Percentiles rank a stretch among this genome's conserved stretches.
These are phyloP conservation scores for Ispidina lecontei DNA, from an alignment of 2,797 vertebrate species.

Conservation along the genomic window DNA sequence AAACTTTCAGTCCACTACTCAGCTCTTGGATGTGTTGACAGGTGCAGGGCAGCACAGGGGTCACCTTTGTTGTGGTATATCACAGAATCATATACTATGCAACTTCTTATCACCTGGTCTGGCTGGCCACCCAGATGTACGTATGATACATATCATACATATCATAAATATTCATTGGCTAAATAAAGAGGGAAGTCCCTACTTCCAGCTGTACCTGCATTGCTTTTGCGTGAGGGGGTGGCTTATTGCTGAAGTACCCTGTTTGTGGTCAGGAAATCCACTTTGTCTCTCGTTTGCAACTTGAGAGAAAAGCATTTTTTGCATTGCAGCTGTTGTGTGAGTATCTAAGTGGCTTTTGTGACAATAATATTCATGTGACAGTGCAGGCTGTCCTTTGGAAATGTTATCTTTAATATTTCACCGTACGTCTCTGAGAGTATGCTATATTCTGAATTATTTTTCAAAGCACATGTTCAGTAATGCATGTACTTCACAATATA, in stretches of 20 bases:
- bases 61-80: not conserved
- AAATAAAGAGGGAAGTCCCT: not conserved
- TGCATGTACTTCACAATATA: not conserved
- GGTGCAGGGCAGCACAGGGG: not conserved
- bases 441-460: not conserved
- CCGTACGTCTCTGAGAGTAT: not conserved
- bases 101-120: not conserved
- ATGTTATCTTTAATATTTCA: not conserved
- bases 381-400: not conserved
- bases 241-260: not conserved
- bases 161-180: not conserved
- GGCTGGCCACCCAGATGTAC: too few species aligned
- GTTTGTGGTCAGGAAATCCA: not conserved
- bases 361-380: not conserved
- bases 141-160: too few species aligned
- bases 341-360: not conserved
- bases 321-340: not conserved
- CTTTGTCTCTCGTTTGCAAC: not conserved
- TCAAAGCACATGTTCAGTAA: not conserved
- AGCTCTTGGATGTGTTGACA: rapidly evolving
- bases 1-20: not conserved
- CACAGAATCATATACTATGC: not conserved
- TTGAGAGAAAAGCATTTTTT: not conserved
- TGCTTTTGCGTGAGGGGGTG: not conserved
- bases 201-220: not conserved